These are phyloP conservation scores for Paraescarpia echinospica DNA, from an alignment of 1,140 invertebrate species.

Conservation along the genomic window DNA sequence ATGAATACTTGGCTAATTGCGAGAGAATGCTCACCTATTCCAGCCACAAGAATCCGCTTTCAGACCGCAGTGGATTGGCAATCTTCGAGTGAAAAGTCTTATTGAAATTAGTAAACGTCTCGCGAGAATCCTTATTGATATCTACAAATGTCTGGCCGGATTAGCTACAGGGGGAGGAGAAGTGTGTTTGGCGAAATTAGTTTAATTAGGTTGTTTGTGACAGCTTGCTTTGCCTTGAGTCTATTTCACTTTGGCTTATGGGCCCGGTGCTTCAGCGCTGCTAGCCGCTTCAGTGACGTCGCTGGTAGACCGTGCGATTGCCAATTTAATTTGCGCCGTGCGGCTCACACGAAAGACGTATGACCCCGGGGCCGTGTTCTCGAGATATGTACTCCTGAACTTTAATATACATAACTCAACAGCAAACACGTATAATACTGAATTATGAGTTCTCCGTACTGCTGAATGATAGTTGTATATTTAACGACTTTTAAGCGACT, in stretches of 20 bases:
- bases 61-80: background rate
- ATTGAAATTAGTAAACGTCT: conserved; percentile 1
- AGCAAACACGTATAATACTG: too few relatives aligned
- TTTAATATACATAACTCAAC: background rate
- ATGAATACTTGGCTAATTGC: conserved; percentile 1
- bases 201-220: conserved; percentile 1
- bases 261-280: background rate
- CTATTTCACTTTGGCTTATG: background rate
- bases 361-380: background rate
- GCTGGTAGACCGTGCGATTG: background rate
- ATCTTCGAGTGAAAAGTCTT: background rate
- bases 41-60: background rate
- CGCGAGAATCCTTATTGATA: background rate
- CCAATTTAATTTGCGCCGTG: background rate
- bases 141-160: background rate
- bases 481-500: too few relatives aligned
- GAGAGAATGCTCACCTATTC: background rate
- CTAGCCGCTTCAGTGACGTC: background rate
- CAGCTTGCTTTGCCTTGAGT: background rate
- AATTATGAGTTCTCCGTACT: too few relatives aligned
- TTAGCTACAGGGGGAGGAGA: background rate
- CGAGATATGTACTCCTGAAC: background rate
- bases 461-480: too few relatives aligned
- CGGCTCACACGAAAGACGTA: background rate
- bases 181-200: conserved; percentile 5